A percentile compares a stretch with the other conserved stretches of the same genome.
phyloP scores from a whole-genome alignment of 2,888 invertebrate species.

The Cephus sareptanus region DNA sequence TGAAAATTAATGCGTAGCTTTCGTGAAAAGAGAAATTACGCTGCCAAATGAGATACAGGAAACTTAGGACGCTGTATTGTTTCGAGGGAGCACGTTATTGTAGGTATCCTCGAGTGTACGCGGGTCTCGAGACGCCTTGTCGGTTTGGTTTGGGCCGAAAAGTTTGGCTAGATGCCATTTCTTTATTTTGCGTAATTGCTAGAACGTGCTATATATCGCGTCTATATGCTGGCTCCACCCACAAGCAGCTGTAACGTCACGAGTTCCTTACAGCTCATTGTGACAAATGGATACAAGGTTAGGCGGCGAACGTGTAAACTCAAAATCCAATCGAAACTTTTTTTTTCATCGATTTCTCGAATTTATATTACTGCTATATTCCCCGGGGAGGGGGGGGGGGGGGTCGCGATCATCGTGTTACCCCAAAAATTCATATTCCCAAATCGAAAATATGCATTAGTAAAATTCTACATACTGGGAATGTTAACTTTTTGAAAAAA shows the following conservation, averaged over 20 bases:
- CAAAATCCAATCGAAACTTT: neutral
- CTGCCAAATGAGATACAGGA: neutral
- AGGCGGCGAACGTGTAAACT: neutral
- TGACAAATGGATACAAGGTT: neutral
- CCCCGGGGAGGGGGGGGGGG: too few relatives aligned
- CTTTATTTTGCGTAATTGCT: constrained; percentile 1
- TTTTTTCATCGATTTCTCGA: neutral
- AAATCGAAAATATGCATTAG: neutral
- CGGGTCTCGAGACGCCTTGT: neutral
- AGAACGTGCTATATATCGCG: neutral
- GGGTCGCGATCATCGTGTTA: neutral
- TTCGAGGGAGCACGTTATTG: neutral
- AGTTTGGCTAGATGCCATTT: neutral
- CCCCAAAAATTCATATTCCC: neutral
- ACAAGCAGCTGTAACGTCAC: constrained; percentile 6
- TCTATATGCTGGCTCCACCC: neutral
- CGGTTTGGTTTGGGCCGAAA: neutral
- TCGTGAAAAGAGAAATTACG: neutral
- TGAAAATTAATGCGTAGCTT: neutral
- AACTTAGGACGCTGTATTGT: neutral
- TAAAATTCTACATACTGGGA: too few relatives aligned
- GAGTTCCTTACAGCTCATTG: neutral
- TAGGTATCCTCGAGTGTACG: neutral
- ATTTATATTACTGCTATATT: neutral
- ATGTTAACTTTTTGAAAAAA: too few relatives aligned